Evolutionary conservation across 2,113 vertebrate species (phyloP), one percentile per base, ranked within the genome.

Genomic region (Planiliza haematocheilus): DNA sequence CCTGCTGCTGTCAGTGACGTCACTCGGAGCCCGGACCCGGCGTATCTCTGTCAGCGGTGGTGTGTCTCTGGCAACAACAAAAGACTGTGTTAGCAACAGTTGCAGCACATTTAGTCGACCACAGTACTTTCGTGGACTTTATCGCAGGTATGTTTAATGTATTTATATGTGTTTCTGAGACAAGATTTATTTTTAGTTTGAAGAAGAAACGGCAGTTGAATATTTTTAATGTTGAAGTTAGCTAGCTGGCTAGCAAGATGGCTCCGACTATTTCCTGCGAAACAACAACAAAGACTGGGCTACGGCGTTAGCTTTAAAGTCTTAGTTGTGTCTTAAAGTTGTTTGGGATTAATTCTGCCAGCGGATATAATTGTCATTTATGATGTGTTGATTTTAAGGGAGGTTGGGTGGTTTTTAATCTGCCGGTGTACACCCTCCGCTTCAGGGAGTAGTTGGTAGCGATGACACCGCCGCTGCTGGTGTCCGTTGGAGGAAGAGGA

Each of bases 401-500:
- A 41, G 7, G 10, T 10, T 8, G 11, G 1, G 7, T 1, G 1
- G 9, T 42, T 13, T 57, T n/a, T 70, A 56, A 63, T 7, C 11
- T 45, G 43, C 52, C 58, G 4, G 21, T 63, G 51, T 10, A 8
- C 41, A 48, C 5, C 17, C 46, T 48, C 34, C 7, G 52, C 34
- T 65, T 21, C 74, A 66, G 68, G 41, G 18, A 13, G 60, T 17
- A 64, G 61, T 8, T 38, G 50, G 50, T 13, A 2, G 56, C 8
- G 57, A 83, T 85, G 89, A 86, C 73, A 50, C 66, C 67, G 4
- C 48, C 17, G 50, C 70, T 1, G 61, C 14, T 52, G 7, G 17
- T 45, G 81, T 82, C 77, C 56, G 43, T 50, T 18, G 69, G 81
- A 82, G 87, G 86, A 89, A 83, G 81, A 87, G 79, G 88, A 30